Conservation (phyloP, 2,888 invertebrate species). For the Muscina levida region DNA sequence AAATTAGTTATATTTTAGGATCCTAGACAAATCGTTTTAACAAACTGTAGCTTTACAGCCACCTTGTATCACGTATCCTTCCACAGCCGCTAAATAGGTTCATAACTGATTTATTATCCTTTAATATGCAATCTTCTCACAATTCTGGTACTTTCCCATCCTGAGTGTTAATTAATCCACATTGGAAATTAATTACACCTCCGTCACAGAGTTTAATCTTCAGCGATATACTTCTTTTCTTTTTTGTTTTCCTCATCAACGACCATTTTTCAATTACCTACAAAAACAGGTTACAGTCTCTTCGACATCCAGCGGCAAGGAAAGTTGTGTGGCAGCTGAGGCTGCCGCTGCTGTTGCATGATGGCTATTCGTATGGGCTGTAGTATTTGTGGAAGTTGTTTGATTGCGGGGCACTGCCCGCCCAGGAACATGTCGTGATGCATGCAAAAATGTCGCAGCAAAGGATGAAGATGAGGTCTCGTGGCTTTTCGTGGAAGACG, state of each 20-base stretch:
- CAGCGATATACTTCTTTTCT: not conserved
- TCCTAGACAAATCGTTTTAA: too few species aligned
- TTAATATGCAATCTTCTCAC: too few species aligned
- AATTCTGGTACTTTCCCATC: too few species aligned
- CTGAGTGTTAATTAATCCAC: slow-evolving; percentile 22
- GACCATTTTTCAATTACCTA: slow-evolving; percentile 82
- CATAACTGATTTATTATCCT: too few species aligned
- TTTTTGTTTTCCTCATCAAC: not conserved
- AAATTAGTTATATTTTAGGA: too few species aligned
- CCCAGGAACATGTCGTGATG: slow-evolving; percentile 73
- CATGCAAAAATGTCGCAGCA: slow-evolving; percentile 73
- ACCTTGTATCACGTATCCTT: too few species aligned
- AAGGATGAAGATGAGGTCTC: slow-evolving; percentile 69
- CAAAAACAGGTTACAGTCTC: slow-evolving; percentile 90
- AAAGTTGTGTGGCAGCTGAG: slow-evolving; percentile 72
- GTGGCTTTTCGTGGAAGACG: slow-evolving; percentile 58
- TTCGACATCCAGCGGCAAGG: slow-evolving; percentile 85
- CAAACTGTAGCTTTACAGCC: too few species aligned
- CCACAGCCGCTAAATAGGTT: too few species aligned
- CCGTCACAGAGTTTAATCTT: too few species aligned
- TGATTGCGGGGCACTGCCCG: slow-evolving; percentile 71
- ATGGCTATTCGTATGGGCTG: slow-evolving; percentile 28
- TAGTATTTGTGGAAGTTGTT: slow-evolving; percentile 49
- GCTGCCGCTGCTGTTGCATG: slow-evolving; percentile 37
- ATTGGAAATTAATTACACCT: slow-evolving; percentile 25